Base-by-base conservation (phyloP, 2,113 vertebrate genomes). In the Elanus axillaris region DNA sequence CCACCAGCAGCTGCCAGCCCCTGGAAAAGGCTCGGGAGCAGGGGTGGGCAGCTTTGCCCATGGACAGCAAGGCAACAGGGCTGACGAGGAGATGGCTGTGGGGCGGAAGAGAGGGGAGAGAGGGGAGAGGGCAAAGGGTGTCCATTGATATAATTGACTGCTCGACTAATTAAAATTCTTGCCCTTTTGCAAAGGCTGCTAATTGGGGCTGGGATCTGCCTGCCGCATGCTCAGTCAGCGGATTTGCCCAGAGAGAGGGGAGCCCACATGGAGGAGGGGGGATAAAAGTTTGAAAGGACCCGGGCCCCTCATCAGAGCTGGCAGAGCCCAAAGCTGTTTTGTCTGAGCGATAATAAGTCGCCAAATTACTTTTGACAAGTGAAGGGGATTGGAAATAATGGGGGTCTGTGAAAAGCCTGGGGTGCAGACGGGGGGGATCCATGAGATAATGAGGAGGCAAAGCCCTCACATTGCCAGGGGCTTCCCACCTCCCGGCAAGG, bases 151-250 rank as follows among this genome's bases (percentile, higher is more conserved):
- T 96, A 98, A 98, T 95, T 94, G 96, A 93, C 95, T 85, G 77
- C 80, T 95, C 6, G 6, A 97, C 97, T 96, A 96, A 98, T 98
- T 98, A 98, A 98, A 97, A 98, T 98, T 97, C 97, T 96, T 97
- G 58, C 55, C 86, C 68, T 95, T 95, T 87, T 63, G 59, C 81
- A 50, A 94, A 93, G 73, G 96, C 91, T 91, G 75, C 86, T 98
- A 98, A 98, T 97, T 98, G 97, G 96, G 88, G 34, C 94, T 76
- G 52, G 71, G 74, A 76, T 86, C 79, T 75, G 78, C 83, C 78
- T 16, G 74, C 94, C 50, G 68, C 78, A 50, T 22, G 69, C 87
- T 86, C 42, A 13, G 64, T 92, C 75, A 4, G 90, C 23, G 0
- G 91, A 93, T 95, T 74, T 89, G 94, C 77, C 77, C 69, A 10